Percentiles rank a stretch among this genome's conserved stretches.
These are phyloP conservation scores for Plecotus auritus DNA, from an alignment of 2,113 vertebrate genomes.

Conservation along the genomic window DNA sequence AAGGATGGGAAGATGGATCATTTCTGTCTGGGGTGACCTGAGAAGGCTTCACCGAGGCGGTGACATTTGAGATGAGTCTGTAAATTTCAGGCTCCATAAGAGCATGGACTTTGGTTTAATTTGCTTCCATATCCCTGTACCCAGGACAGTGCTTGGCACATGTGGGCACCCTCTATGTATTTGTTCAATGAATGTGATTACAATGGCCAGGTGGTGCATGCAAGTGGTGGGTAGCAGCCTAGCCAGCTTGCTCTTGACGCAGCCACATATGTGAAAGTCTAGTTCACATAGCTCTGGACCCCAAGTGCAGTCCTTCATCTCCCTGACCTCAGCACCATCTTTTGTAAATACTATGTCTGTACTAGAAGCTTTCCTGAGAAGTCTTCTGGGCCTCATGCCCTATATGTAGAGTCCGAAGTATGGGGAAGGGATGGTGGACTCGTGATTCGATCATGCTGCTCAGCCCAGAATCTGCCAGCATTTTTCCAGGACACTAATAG, in stretches of 20 bases:
- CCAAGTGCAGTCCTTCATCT: not conserved
- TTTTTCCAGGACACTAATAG: not conserved
- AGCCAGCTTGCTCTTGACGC: not conserved
- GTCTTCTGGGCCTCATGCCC: not conserved
- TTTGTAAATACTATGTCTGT: not conserved
- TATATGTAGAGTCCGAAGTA: not conserved
- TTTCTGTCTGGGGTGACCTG: not conserved
- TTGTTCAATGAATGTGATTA: not conserved
- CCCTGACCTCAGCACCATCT: not conserved
- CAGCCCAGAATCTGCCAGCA: not conserved
- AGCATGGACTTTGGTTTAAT: not conserved
- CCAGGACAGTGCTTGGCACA: no score
- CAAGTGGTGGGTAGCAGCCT: not conserved
- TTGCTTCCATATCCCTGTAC: not conserved
- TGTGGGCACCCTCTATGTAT: no score
- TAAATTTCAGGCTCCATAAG: not conserved
- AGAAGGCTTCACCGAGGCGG: not conserved
- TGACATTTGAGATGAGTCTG: not conserved
- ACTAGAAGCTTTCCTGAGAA: not conserved
- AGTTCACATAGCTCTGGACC: not conserved
- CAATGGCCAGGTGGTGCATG: not conserved
- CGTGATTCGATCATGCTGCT: not conserved
- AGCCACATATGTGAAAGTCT: not conserved
- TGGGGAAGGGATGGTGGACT: not conserved
- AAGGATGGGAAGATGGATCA: not conserved